Base-by-base conservation (phyloP, 2,797 vertebrate species). In the Leptoclinus maculatus region DNA sequence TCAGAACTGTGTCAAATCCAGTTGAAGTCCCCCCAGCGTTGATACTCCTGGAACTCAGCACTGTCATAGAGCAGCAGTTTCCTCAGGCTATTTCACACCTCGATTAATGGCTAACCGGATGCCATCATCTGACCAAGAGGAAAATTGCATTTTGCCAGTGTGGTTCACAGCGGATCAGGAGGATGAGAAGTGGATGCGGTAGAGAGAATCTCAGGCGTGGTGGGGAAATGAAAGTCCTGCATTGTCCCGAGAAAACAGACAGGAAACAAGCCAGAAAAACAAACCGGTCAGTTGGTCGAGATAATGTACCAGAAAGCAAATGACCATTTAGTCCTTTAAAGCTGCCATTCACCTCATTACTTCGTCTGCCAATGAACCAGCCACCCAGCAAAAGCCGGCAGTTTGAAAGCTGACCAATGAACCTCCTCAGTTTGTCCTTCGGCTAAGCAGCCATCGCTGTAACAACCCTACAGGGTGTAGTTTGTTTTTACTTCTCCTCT, bases 71-170 rank as follows among this genome's bases (percentile, higher is more conserved):
- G 84, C 79, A 12, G 38, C 12, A 8, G 58, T 74, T 75, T 80
- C 80, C 80, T 76, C 63, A 39, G 77, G 89, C 83, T 77, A 84
- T 90, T 88, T 87, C 88, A 84, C 89, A 87, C 64, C 47, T 69
- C 47, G 82, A 86, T 83, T 21, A 86, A 91, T 66, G 73, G 59
- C 77, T 45, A 56, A 41, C 36, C 8, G 13, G 65, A 75, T 63
- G 21, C 76, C 66, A 74, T 80, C 75, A 59, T 84, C 57, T 72
- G 64, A 78, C 71, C 4, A 9, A 78, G 51, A 66, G 66, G 66
- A 83, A 72, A 29, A 60, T 68, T 78, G 54, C 3, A 7, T 79
- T 79, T 78, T 66, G 59, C 78, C 49, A 67, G 3, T 41, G 63
- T 58, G 78, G 41, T 54, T 80, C 38, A 67, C 21, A 19, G 66